Percentiles rank a stretch among this genome's conserved stretches.
Conservation (phyloP, 2,113 vertebrate genomes). For the Myocastor coypus region DNA sequence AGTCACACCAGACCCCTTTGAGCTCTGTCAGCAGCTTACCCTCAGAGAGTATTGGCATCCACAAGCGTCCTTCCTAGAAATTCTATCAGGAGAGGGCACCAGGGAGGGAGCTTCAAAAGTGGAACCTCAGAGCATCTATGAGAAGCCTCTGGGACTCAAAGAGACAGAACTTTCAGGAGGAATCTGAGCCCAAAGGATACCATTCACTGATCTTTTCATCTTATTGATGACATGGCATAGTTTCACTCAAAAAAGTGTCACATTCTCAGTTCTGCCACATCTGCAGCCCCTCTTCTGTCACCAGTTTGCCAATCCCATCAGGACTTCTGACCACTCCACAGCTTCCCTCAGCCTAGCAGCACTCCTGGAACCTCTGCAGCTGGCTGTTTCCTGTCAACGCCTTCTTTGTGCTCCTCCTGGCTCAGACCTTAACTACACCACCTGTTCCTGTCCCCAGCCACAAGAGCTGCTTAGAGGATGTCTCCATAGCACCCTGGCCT, state of each 20-base stretch:
- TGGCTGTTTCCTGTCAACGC: background rate
- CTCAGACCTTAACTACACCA: background rate
- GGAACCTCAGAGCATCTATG: background rate
- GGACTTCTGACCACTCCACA: background rate
- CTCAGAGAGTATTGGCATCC: background rate
- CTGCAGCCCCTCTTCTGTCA: background rate
- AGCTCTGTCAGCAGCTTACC: background rate
- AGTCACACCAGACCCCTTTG: background rate
- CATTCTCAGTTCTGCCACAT: background rate
- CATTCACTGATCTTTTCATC: slow-evolving; percentile 24
- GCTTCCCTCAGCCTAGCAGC: background rate
- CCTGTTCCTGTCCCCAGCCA: background rate
- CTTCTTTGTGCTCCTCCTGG: background rate
- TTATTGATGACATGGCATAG: background rate
- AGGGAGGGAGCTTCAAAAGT: background rate
- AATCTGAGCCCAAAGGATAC: background rate
- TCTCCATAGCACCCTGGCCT: background rate
- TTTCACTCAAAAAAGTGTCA: background rate
- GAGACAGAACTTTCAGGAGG: background rate
- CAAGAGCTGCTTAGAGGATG: background rate
- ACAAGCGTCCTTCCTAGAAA: background rate
- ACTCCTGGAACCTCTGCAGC: background rate
- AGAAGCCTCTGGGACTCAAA: background rate
- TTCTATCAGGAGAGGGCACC: background rate
- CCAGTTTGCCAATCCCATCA: background rate